Evolutionary conservation across 2,113 vertebrate genomes (phyloP).

Genomic region (Strigops habroptila): DNA sequence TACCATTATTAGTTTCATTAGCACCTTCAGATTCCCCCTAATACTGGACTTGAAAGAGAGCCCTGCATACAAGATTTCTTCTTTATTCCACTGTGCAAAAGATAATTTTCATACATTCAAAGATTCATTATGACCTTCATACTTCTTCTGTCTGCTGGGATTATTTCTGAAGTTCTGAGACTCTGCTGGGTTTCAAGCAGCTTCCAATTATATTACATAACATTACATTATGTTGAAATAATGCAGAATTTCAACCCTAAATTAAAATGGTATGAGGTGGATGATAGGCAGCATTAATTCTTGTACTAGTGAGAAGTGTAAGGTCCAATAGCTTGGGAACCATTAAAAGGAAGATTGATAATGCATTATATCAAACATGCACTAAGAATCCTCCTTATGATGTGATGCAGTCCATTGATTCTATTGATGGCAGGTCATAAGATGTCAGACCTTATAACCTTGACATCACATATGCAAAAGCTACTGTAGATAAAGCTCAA

Average conservation of each 20-base stretch:
- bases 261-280: not conserved
- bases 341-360: constrained; percentile 18
- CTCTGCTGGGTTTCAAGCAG: not conserved
- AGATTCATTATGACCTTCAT: constrained; percentile 47
- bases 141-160: constrained; percentile 7
- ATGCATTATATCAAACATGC: not conserved
- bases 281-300: constrained; percentile 33
- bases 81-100: not conserved
- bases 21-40: not conserved
- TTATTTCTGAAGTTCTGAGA: constrained; percentile 9
- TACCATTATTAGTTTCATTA: not conserved
- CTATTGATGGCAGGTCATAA: not conserved
- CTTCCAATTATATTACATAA: constrained; percentile 24
- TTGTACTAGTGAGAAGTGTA: not conserved
- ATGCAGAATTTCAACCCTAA: constrained; percentile 19
- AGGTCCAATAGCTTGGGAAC: not conserved
- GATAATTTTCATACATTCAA: constrained; percentile 2
- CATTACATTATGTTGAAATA: constrained; percentile 17
- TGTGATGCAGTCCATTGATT: constrained; percentile 2
- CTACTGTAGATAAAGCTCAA: not conserved
- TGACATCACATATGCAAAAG: not conserved
- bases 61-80: not conserved
- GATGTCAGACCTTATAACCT: not conserved
- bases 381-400: not conserved
- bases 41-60: not conserved